A percentile compares a stretch with the other conserved stretches of the same genome.
Conservation (phyloP, 2,113 vertebrate genomes). For the Genyomyrus donnyi region DNA sequence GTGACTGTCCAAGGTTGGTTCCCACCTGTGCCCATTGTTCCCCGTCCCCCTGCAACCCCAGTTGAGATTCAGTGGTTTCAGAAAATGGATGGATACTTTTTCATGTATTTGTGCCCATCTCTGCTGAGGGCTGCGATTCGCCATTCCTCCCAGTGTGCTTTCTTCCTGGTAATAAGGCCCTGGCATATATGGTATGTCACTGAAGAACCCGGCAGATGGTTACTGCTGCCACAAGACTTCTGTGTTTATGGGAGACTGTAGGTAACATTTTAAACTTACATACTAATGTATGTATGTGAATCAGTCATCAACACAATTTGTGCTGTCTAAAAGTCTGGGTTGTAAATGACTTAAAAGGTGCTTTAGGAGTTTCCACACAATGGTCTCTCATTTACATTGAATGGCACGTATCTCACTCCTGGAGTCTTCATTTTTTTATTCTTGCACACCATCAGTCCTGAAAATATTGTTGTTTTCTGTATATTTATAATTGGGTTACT, state of each 20-base stretch:
- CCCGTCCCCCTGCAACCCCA: too few relatives aligned
- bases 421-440: neutral
- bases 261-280: neutral
- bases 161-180: neutral
- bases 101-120: too few relatives aligned
- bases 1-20: too few relatives aligned
- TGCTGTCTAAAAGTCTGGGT: neutral
- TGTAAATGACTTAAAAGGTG: neutral
- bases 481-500: neutral
- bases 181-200: neutral
- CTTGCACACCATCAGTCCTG: neutral
- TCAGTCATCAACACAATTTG: neutral
- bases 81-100: too few relatives aligned
- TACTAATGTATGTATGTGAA: neutral
- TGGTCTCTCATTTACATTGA: neutral
- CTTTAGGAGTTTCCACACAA: neutral
- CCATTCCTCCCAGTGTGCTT: neutral
- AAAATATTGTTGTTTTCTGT: neutral
- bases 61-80: too few relatives aligned
- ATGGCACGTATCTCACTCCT: neutral
- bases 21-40: too few relatives aligned
- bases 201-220: neutral
- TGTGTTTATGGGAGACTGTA: neutral
- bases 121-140: too few relatives aligned
- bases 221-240: neutral